Conservation (phyloP, 2,113 vertebrate species). For the Mirounga angustirostris region DNA sequence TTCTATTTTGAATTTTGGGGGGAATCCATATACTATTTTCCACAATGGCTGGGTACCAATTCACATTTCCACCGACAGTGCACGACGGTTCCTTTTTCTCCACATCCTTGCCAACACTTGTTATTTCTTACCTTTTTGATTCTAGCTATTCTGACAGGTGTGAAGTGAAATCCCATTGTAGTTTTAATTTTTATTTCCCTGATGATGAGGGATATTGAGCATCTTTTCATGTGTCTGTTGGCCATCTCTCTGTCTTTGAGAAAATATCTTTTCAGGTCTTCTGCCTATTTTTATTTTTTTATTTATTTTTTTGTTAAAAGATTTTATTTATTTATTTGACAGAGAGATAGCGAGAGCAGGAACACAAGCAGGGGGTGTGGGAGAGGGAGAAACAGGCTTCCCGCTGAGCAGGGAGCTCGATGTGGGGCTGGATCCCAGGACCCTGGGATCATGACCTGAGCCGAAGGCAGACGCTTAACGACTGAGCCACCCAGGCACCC, state of each 20-base stretch:
- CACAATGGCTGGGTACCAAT: not conserved
- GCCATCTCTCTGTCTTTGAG: not conserved
- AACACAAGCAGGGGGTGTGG: too few species aligned
- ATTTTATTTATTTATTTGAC: too few species aligned
- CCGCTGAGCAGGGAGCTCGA: too few species aligned
- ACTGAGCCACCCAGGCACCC: too few species aligned
- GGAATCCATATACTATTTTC: not conserved
- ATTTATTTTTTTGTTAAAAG: too few species aligned
- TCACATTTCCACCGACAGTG: not conserved
- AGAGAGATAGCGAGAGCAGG: too few species aligned
- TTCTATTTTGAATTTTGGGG: not conserved
- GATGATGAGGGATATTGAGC: not conserved
- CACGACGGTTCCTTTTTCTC: not conserved
- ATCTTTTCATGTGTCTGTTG: not conserved
- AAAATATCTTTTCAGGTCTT: not conserved
- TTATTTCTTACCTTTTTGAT: not conserved
- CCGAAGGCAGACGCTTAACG: too few species aligned
- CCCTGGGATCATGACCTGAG: too few species aligned
- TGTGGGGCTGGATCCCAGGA: too few species aligned
- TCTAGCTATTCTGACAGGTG: not conserved
- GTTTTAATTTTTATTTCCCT: not conserved
- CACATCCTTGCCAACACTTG: not conserved
- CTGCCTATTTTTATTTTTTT: not conserved
- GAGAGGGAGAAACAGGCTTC: too few species aligned
- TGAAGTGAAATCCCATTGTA: not conserved